Evolutionary conservation across 2,888 invertebrate genomes (phyloP).

Genomic region (Thereva unica): DNA sequence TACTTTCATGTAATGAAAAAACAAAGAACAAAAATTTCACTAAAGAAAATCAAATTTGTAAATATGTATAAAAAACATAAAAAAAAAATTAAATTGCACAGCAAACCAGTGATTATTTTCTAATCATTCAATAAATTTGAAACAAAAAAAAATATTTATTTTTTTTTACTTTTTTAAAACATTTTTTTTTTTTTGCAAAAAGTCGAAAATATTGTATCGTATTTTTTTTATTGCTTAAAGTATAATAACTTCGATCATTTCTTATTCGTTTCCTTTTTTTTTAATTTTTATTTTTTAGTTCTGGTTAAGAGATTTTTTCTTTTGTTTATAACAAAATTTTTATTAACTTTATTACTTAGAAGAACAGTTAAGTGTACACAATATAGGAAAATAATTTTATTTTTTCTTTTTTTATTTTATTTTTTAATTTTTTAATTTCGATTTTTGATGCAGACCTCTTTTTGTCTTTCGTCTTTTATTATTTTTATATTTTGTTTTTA

Average conservation of each 20-base stretch:
- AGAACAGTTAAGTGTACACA: background rate
- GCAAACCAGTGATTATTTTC: no score
- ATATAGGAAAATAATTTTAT: constrained; percentile 10
- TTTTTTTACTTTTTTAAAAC: constrained; percentile 12
- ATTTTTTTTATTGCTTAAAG: constrained; percentile 31
- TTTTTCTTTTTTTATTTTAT: background rate
- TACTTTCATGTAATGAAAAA: no score
- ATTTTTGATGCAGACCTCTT: background rate
- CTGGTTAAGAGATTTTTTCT: background rate
- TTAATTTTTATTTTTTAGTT: no score
- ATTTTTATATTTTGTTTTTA: constrained; percentile 8
- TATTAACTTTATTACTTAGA: background rate
- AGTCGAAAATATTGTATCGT: constrained; percentile 29
- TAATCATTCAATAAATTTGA: no score
- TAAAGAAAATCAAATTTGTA: no score
- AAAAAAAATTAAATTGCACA: no score
- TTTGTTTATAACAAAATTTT: background rate
- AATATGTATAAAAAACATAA: no score
- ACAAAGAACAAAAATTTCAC: no score
- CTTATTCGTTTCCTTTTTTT: constrained; percentile 15
- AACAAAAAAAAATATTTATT: no score
- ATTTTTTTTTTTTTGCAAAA: constrained; percentile 20
- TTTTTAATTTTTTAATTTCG: background rate
- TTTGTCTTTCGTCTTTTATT: background rate
- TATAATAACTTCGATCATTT: constrained; percentile 19